Evolutionary conservation across 2,797 vertebrate species (phyloP).

Genomic region (Hoplostethus atlanticus): DNA sequence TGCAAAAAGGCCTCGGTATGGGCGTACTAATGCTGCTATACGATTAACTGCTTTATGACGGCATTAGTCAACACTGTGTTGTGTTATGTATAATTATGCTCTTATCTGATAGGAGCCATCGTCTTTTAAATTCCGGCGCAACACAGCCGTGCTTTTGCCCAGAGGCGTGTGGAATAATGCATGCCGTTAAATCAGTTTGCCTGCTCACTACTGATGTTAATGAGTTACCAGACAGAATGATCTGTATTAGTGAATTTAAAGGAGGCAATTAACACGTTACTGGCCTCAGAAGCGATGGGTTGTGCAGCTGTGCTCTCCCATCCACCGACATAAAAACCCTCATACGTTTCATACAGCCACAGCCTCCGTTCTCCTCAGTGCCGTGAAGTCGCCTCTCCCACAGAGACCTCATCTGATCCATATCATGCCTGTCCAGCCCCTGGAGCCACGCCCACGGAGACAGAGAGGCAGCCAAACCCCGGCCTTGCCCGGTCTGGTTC

Average conservation of each 20-base stretch:
- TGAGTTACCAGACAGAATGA: constrained; percentile 76
- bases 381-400: constrained; percentile 35
- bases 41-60: constrained; percentile 55
- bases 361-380: constrained; percentile 35
- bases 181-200: constrained; percentile 52
- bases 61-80: constrained; percentile 57
- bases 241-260: constrained; percentile 75
- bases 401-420: neutral
- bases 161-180: constrained; percentile 60
- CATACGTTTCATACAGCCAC: constrained; percentile 43
- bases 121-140: constrained; percentile 45
- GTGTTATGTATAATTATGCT: constrained; percentile 65
- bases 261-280: constrained; percentile 65
- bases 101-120: constrained; percentile 58
- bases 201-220: constrained; percentile 75
- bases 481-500: neutral
- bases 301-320: constrained; percentile 62
- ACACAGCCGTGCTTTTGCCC: constrained; percentile 50
- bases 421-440: neutral
- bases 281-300: constrained; percentile 50
- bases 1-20: constrained; percentile 46
- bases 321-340: constrained; percentile 38
- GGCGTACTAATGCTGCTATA: constrained; percentile 47
- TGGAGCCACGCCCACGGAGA: constrained; percentile 12
- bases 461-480: constrained; percentile 6